A percentile compares a stretch with the other conserved stretches of the same genome.
These are phyloP conservation scores for Agrochola circellaris DNA, from an alignment of 2,888 invertebrate species.

Conservation along the genomic window DNA sequence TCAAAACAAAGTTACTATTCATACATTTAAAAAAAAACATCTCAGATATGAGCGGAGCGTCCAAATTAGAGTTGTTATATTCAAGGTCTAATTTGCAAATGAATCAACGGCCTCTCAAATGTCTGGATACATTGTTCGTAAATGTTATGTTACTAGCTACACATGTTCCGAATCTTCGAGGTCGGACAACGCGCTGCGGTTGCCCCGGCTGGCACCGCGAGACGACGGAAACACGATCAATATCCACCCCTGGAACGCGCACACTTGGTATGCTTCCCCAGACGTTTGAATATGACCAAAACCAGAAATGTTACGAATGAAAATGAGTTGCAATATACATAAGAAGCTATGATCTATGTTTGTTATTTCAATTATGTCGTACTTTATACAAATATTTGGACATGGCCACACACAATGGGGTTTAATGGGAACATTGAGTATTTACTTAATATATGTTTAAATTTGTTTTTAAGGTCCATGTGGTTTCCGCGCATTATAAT, in stretches of 20 bases:
- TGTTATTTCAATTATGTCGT: conserved; percentile 46
- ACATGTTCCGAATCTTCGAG: conserved; percentile 2
- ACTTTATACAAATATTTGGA: conserved; percentile 50
- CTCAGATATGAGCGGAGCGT: conserved; percentile 21
- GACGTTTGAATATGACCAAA: conserved; percentile 36
- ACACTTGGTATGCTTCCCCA: conserved; percentile 52
- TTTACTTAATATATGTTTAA: conserved; percentile 13
- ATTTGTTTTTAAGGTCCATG: conserved; percentile 13
- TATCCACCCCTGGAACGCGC: conserved; percentile 46
- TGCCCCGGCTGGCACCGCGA: conserved; percentile 9
- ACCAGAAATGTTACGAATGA: conserved; percentile 31
- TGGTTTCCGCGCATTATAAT: conserved; percentile 30
- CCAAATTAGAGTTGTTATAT: conserved; percentile 48
- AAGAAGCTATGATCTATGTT: conserved; percentile 35
- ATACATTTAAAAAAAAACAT: conserved; percentile 6
- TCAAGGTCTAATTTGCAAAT: conserved; percentile 60
- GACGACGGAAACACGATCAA: conserved; percentile 47
- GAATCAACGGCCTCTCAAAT: conserved; percentile 38
- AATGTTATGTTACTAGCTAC: conserved; percentile 21
- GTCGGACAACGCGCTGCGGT: conserved; percentile 21
- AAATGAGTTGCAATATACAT: conserved; percentile 24
- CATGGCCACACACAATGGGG: conserved; percentile 33
- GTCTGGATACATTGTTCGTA: conserved; percentile 23
- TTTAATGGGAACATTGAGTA: conserved; percentile 43
- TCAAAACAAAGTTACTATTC: conserved; percentile 35